Evolutionary conservation across 2,113 vertebrate genomes (phyloP).

Genomic region (Cygnus atratus): DNA sequence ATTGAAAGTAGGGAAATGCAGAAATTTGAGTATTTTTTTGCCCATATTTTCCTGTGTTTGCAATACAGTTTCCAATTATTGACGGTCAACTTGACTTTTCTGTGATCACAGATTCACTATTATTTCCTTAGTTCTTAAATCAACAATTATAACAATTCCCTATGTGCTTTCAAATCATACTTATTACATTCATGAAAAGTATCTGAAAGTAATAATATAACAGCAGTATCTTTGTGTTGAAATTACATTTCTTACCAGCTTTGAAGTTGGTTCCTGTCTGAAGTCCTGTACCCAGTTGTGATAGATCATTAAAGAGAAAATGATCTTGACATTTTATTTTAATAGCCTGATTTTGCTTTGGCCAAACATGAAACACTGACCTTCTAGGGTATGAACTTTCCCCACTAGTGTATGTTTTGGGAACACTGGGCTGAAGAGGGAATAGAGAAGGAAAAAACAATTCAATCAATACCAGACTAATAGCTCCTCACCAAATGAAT

Average conservation of each 20-base stretch:
- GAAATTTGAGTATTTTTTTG: background rate
- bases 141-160: background rate
- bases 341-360: slow-evolving; percentile 9
- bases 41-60: background rate
- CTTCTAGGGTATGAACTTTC: slow-evolving; percentile 11
- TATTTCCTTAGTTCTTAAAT: background rate
- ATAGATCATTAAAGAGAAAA: slow-evolving; percentile 10
- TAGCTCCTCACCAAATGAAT: background rate
- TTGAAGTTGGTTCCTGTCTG: slow-evolving; percentile 3
- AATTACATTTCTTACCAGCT: slow-evolving; percentile 1
- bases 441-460: background rate
- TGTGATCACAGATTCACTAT: background rate
- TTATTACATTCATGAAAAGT: background rate
- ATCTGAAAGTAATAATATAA: background rate
- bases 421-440: background rate
- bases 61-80: background rate
- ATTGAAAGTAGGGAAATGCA: background rate
- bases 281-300: background rate
- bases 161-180: background rate
- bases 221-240: background rate
- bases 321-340: slow-evolving; percentile 24
- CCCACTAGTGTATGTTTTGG: background rate
- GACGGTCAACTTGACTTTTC: background rate
- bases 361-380: background rate
- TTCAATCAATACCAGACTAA: background rate